Base-by-base conservation (phyloP, 2,888 invertebrate species). In the Ophioninae sp. region DNA sequence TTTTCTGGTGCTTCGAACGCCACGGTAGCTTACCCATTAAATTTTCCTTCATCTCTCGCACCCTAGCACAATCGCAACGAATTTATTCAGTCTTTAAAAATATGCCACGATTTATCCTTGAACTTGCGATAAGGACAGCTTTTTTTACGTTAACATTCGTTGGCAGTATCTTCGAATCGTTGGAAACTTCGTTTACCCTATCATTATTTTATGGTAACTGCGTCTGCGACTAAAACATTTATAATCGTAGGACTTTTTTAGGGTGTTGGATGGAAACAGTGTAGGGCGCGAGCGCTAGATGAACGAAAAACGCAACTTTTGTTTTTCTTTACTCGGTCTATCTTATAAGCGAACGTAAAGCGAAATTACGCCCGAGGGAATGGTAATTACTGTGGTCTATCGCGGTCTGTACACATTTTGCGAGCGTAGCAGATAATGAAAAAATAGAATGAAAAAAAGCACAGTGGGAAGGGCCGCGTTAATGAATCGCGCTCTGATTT, bases 121-220 rank as follows among this genome's bases (percentile, higher is more conserved):
- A 59, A 57, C 59, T 39, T 59, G 59, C 20, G 59, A 57, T 59
- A 59, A 37, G 39, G 59, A 72, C 39, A 41, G 69, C 6, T 23
- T 17, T 50, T 17, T 50, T 50, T 6, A 17, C 6, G 13, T 50
- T 17, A 5, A 50, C 30, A 23, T 23, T 62, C 10, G 2, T 68
- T 44, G 21, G 13, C 50, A 17, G 50, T 37, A 75, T 75, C 13
- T 65, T 75, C 64, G 64, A 50, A 75, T 50, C 56, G 56, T 65
- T 64, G 13, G 20, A 56, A 39, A 65, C 56, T 64, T 50, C 13
- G 57, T 39, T 17, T 2, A 59, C 59, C 56, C 37, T 20, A 30
- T 56, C 30, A 70, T 70, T 70, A 70, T 70, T 70, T 70, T 30
- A 70, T 72, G 39, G 39, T 72, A 37, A 59, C 59, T 59, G 21